Evolutionary conservation across 2,888 invertebrate species (phyloP).

Genomic region (Drosophila melanosoma): DNA sequence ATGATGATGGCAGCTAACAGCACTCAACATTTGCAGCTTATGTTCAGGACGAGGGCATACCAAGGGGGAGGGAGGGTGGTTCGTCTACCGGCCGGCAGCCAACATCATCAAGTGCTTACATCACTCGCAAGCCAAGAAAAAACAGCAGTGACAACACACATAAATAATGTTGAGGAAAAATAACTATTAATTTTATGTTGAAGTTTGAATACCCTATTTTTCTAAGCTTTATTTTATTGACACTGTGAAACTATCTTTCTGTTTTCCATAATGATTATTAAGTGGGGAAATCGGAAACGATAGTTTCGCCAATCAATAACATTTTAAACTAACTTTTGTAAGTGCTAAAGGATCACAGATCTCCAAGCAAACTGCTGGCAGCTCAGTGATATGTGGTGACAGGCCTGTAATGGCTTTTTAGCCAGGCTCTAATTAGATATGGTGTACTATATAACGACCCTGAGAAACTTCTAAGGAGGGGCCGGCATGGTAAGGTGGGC

Average conservation of each 20-base stretch:
- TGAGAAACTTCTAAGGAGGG: conserved; percentile 51
- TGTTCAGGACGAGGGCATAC: conserved; percentile 2
- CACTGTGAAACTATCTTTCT: not conserved
- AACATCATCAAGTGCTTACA: conserved; percentile 26
- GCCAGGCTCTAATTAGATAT: conserved; percentile 55
- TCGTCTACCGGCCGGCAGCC: not conserved
- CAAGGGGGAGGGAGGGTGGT: not conserved
- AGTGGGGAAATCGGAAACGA: not conserved
- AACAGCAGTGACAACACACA: conserved; percentile 40
- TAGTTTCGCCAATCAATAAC: not conserved
- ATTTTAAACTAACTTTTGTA: not conserved
- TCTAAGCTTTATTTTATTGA: too few relatives aligned
- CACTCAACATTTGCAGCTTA: conserved; percentile 47
- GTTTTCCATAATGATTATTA: not conserved
- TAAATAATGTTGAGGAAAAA: conserved; percentile 61
- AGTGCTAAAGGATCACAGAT: not conserved
- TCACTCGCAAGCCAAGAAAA: conserved; percentile 32
- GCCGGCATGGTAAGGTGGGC: conserved; percentile 23
- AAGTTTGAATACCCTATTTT: conserved; percentile 41
- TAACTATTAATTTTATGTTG: conserved; percentile 11
- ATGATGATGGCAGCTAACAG: conserved; percentile 75
- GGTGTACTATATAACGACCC: conserved; percentile 46
- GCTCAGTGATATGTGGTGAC: conserved; percentile 38
- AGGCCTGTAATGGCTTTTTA: conserved; percentile 32
- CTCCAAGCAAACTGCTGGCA: not conserved